These are phyloP conservation scores for Serilophus lunatus DNA, from an alignment of 2,113 vertebrate species.

Conservation along the genomic window DNA sequence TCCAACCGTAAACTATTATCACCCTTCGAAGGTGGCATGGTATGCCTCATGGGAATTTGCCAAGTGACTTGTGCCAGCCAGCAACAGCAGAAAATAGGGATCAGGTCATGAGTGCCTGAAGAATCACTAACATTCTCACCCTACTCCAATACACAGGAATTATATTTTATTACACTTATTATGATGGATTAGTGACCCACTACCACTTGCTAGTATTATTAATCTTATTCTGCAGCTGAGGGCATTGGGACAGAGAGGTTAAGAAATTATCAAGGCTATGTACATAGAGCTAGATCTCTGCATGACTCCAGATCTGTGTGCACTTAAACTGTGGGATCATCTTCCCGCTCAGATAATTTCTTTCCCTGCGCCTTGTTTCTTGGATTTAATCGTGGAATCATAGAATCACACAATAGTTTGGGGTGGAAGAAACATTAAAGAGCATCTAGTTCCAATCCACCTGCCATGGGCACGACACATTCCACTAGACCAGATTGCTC, in stretches of 20 bases:
- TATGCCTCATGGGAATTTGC: no score
- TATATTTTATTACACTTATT: not conserved
- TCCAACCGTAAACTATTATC: not conserved
- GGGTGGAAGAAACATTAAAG: not conserved
- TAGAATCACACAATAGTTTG: not conserved
- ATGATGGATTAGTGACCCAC: not conserved
- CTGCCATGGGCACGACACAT: fast-evolving
- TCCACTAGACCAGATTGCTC: not conserved
- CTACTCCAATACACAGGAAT: not conserved
- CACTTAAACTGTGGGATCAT: not conserved
- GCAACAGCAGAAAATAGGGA: not conserved
- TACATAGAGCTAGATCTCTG: fast-evolving
- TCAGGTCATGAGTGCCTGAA: not conserved
- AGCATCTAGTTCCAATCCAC: fast-evolving
- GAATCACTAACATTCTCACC: not conserved
- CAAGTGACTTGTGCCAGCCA: no score
- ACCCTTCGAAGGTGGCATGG: not conserved
- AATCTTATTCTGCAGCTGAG: not conserved
- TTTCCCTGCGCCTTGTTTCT: not conserved
- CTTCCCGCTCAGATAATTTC: not conserved
- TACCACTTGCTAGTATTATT: not conserved
- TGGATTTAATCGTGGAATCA: not conserved
- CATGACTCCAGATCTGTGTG: not conserved
- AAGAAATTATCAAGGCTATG: not conserved
- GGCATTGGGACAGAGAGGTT: not conserved